Conservation (phyloP, 2,113 vertebrate genomes). For the Lynx canadensis region DNA sequence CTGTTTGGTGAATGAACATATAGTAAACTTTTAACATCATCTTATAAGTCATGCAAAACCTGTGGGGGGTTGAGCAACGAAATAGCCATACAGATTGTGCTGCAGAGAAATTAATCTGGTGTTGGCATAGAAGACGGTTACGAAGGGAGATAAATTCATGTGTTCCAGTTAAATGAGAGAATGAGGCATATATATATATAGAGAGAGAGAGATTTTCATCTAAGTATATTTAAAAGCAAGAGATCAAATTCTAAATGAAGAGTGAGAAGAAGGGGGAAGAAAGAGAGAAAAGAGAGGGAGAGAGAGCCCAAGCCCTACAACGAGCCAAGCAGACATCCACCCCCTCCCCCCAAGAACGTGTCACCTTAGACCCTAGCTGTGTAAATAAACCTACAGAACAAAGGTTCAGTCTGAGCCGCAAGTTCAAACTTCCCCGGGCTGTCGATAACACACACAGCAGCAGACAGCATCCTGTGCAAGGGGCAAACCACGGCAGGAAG, state of each 20-base stretch:
- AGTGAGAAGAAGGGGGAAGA: neutral
- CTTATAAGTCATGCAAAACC: neutral
- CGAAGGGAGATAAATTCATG: neutral
- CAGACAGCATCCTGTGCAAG: slow-evolving; percentile 52
- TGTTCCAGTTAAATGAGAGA: slow-evolving; percentile 4
- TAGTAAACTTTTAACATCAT: neutral
- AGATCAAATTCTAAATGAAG: neutral
- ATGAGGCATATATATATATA: neutral
- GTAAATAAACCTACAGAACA: slow-evolving; percentile 35
- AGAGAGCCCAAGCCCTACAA: too few relatives aligned
- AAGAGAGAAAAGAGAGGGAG: neutral
- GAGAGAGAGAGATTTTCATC: neutral
- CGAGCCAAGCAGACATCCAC: neutral
- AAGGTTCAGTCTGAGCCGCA: neutral
- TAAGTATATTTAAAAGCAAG: neutral
- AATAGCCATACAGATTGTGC: neutral
- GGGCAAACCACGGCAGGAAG: slow-evolving; percentile 85
- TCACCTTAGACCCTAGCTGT: neutral
- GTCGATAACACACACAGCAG: neutral
- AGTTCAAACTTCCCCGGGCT: neutral
- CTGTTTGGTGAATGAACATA: neutral
- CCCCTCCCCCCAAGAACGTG: neutral
- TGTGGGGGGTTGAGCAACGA: neutral
- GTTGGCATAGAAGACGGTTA: neutral
- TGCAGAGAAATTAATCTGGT: neutral